These are phyloP conservation scores for Ornithoptera alexandrae DNA, from an alignment of 2,888 invertebrate genomes.

Conservation along the genomic window DNA sequence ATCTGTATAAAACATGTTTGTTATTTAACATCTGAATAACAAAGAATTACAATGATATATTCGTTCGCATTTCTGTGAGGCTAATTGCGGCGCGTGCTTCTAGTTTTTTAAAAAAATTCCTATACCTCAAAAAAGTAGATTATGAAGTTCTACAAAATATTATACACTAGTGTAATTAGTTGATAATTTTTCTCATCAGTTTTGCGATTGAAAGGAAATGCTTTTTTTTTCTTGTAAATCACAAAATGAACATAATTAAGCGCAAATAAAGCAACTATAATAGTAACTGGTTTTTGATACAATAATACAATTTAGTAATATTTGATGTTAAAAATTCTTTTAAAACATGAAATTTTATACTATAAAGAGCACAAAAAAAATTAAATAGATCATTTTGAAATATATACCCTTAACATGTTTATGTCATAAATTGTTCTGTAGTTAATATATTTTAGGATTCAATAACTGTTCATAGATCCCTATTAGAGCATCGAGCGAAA, in stretches of 20 bases:
- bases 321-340: slow-evolving; percentile 25
- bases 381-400: slow-evolving; percentile 21
- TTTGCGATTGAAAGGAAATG: neutral
- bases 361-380: slow-evolving; percentile 27
- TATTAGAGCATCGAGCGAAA: slow-evolving; percentile 26
- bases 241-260: neutral
- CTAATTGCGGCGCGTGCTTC: slow-evolving; percentile 23
- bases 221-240: neutral
- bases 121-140: slow-evolving; percentile 27
- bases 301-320: slow-evolving; percentile 5
- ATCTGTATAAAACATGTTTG: slow-evolving; percentile 4
- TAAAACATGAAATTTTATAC: slow-evolving; percentile 27
- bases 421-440: slow-evolving; percentile 27
- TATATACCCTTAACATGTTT: slow-evolving; percentile 26
- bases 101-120: slow-evolving; percentile 20
- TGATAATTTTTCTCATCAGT: neutral
- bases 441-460: slow-evolving; percentile 28
- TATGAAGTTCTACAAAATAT: slow-evolving; percentile 22
- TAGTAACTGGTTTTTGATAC: slow-evolving; percentile 9
- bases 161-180: slow-evolving; percentile 11
- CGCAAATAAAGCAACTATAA: slow-evolving; percentile 6
- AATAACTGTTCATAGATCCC: slow-evolving; percentile 23
- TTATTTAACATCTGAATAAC: neutral
- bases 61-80: slow-evolving; percentile 16
- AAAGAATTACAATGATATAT: slow-evolving; percentile 13